These are phyloP conservation scores for Zaprionus inermis DNA, from an alignment of 1,140 invertebrate species.

Conservation along the genomic window DNA sequence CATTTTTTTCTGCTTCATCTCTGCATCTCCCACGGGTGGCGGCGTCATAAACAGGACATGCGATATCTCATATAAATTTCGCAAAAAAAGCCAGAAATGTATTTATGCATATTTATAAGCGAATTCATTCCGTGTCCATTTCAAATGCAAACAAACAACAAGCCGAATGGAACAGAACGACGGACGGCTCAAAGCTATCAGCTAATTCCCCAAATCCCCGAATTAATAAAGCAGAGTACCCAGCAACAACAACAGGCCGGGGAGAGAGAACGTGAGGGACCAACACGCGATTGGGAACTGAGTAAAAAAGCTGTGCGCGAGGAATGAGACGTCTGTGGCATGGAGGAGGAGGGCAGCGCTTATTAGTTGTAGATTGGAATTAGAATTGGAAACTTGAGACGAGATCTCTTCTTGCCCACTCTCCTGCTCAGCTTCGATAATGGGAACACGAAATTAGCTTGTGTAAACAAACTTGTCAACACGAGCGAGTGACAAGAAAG, in stretches of 20 bases:
- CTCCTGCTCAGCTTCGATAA: slow-evolving; percentile 21
- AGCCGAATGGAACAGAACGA: slow-evolving; percentile 24
- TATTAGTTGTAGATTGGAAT: slow-evolving; percentile 34
- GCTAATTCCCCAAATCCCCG: slow-evolving; percentile 81
- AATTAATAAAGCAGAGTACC: slow-evolving; percentile 80
- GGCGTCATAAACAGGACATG: slow-evolving; percentile 60
- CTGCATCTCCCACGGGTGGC: slow-evolving; percentile 48
- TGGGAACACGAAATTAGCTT: slow-evolving; percentile 63
- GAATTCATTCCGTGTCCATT: slow-evolving; percentile 72
- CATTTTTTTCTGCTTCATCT: slow-evolving; percentile 59
- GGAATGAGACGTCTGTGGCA: not conserved
- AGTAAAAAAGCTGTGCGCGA: slow-evolving; percentile 34
- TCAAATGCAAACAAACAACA: slow-evolving; percentile 79
- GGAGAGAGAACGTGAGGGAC: not conserved
- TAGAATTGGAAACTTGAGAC: slow-evolving; percentile 31
- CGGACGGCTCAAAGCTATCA: slow-evolving; percentile 49
- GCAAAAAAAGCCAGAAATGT: slow-evolving; percentile 58
- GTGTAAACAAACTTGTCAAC: slow-evolving; percentile 81
- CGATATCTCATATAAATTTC: slow-evolving; percentile 30
- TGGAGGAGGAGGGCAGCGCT: slow-evolving; percentile 24
- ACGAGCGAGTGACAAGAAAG: slow-evolving; percentile 35
- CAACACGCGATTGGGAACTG: slow-evolving; percentile 63
- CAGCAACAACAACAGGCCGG: slow-evolving; percentile 25
- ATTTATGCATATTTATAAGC: slow-evolving; percentile 81
- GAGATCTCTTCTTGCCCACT: slow-evolving; percentile 4